Conservation (phyloP, 1,140 invertebrate species). For the Melitaea cinxia region DNA sequence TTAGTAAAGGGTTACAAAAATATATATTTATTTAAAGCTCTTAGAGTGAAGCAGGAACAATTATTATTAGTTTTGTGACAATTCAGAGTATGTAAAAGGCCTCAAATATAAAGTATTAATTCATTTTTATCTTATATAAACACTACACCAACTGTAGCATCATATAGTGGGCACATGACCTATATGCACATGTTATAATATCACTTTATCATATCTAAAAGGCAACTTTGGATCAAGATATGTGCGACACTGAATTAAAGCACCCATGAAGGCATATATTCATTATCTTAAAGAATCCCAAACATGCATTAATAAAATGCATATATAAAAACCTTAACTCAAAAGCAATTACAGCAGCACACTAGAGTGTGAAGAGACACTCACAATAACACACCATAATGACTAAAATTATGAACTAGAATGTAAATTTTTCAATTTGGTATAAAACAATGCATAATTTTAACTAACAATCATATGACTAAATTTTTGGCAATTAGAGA, state of each 20-base stretch:
- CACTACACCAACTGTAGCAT: conserved; percentile 57
- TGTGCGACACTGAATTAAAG: conserved; percentile 71
- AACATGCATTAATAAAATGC: conserved; percentile 68
- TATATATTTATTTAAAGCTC: conserved; percentile 74
- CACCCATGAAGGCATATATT: conserved; percentile 72
- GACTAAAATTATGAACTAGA: conserved; percentile 79
- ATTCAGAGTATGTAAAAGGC: conserved; percentile 58
- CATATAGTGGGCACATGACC: conserved; percentile 69
- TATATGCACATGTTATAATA: conserved; percentile 70
- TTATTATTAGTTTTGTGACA: conserved; percentile 61
- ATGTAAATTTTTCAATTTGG: conserved; percentile 72
- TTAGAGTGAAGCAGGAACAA: conserved; percentile 69
- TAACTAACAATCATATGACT: conserved; percentile 69
- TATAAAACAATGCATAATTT: conserved; percentile 72
- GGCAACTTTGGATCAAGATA: conserved; percentile 81
- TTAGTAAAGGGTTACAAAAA: conserved; percentile 72
- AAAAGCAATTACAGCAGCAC: conserved; percentile 77
- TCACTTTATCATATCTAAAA: conserved; percentile 79
- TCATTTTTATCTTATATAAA: conserved; percentile 68
- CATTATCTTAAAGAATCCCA: conserved; percentile 63
- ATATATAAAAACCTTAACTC: conserved; percentile 68
- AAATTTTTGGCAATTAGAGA: conserved; percentile 80
- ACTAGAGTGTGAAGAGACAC: conserved; percentile 64
- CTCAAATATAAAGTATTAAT: conserved; percentile 55
- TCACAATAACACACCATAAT: conserved; percentile 76